Evolutionary conservation across 2,888 invertebrate genomes (phyloP).

Genomic region (Leptinotarsa rubiginosa): DNA sequence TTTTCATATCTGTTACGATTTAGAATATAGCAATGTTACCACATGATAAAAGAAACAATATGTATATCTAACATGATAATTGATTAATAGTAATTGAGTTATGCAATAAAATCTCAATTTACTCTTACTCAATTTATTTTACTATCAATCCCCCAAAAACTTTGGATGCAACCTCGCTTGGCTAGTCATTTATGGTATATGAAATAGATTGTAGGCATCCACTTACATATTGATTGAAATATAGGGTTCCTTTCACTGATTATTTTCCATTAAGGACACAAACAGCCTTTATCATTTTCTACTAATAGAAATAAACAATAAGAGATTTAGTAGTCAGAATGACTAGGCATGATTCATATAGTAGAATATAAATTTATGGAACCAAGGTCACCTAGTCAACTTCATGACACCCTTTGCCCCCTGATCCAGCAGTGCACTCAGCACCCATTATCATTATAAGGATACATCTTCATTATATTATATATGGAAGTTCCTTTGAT

Average conservation of each 20-base stretch:
- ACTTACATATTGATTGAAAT: constrained; percentile 80
- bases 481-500: background rate
- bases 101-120: too few relatives aligned
- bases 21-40: too few relatives aligned
- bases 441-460: background rate
- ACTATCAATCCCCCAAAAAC: too few relatives aligned
- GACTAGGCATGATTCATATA: background rate
- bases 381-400: background rate
- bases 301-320: too few relatives aligned
- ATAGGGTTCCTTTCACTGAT: constrained; percentile 81
- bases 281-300: constrained; percentile 79
- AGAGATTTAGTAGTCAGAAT: background rate
- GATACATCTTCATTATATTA: background rate
- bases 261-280: constrained; percentile 88
- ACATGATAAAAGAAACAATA: too few relatives aligned
- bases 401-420: background rate
- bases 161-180: background rate
- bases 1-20: too few relatives aligned
- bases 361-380: background rate
- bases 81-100: too few relatives aligned
- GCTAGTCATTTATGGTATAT: background rate
- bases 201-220: background rate
- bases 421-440: background rate
- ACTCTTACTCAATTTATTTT: too few relatives aligned
- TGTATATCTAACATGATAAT: too few relatives aligned